A percentile compares a stretch with the other conserved stretches of the same genome.
Conservation (phyloP, 2,797 vertebrate genomes). For the Danio aesculapii region DNA sequence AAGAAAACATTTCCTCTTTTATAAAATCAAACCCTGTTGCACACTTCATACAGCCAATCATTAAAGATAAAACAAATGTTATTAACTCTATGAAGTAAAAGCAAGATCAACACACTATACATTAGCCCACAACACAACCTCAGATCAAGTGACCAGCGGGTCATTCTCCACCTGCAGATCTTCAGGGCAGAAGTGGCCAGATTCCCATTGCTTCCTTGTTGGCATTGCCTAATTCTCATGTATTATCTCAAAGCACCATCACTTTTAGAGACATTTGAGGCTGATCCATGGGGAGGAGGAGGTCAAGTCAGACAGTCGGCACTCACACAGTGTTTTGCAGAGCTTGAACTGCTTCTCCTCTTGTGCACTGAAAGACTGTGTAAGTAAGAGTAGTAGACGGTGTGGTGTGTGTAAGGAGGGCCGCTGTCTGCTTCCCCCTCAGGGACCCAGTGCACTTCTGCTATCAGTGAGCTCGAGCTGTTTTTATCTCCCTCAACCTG, state of each 20-base stretch:
- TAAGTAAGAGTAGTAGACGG: constrained; percentile 15
- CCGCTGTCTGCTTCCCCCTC: constrained; percentile 8
- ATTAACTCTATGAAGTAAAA: constrained; percentile 15
- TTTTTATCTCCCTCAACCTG: constrained; percentile 22
- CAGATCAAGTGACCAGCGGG: constrained; percentile 7
- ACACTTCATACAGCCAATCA: not conserved
- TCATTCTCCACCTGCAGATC: not conserved
- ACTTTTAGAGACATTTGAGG: not conserved
- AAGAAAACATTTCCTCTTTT: not conserved
- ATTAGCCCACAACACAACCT: constrained; percentile 3
- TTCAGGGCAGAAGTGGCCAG: not conserved
- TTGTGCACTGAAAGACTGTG: not conserved
- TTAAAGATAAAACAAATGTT: not conserved
- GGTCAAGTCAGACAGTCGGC: constrained; percentile 5
- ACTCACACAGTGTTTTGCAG: not conserved
- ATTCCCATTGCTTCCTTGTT: not conserved
- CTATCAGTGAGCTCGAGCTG: not conserved
- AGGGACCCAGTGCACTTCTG: constrained; percentile 23
- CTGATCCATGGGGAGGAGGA: not conserved
- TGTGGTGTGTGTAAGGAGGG: not conserved
- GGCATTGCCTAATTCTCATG: not conserved
- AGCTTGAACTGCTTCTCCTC: constrained; percentile 2
- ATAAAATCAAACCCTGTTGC: not conserved
- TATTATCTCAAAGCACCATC: constrained; percentile 14
- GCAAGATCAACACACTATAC: constrained; percentile 19